Conservation (phyloP, 2,113 vertebrate genomes). For the Oncorhynchus masou region DNA sequence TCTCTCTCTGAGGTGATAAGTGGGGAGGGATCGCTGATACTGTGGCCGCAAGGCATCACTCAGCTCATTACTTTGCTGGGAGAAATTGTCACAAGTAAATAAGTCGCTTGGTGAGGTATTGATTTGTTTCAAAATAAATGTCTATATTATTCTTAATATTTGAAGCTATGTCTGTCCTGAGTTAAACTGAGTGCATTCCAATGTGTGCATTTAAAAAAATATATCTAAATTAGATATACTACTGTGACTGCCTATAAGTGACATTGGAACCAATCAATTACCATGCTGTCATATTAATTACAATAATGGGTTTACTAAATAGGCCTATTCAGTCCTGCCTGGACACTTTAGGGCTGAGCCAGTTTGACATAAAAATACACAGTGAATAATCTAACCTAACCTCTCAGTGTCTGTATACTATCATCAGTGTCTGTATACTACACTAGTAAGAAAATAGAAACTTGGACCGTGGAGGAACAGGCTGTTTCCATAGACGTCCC, state of each 20-base stretch:
- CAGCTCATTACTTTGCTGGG: slow-evolving; percentile 38
- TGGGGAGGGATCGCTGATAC: slow-evolving; percentile 56
- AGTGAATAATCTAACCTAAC: not conserved
- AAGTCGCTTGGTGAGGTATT: slow-evolving; percentile 64
- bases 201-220: slow-evolving; percentile 27
- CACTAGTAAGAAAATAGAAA: not conserved
- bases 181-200: slow-evolving; percentile 18
- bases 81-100: slow-evolving; percentile 72
- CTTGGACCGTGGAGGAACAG: not conserved
- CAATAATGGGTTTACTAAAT: slow-evolving; percentile 1
- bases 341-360: not conserved
- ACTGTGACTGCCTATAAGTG: slow-evolving; percentile 14
- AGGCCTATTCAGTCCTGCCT: not conserved
- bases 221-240: slow-evolving; percentile 47
- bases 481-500: not conserved
- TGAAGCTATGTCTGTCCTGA: slow-evolving; percentile 54
- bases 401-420: not conserved
- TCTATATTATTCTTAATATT: slow-evolving; percentile 65
- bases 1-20: slow-evolving; percentile 62
- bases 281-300: slow-evolving; percentile 17
- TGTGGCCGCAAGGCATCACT: slow-evolving; percentile 64
- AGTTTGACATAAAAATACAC: not conserved
- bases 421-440: not conserved
- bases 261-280: slow-evolving; percentile 37
- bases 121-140: slow-evolving; percentile 59